A percentile compares a stretch with the other conserved stretches of the same genome.
Evolutionary conservation across 2,113 vertebrate species (phyloP).

Genomic region (Indri indri): DNA sequence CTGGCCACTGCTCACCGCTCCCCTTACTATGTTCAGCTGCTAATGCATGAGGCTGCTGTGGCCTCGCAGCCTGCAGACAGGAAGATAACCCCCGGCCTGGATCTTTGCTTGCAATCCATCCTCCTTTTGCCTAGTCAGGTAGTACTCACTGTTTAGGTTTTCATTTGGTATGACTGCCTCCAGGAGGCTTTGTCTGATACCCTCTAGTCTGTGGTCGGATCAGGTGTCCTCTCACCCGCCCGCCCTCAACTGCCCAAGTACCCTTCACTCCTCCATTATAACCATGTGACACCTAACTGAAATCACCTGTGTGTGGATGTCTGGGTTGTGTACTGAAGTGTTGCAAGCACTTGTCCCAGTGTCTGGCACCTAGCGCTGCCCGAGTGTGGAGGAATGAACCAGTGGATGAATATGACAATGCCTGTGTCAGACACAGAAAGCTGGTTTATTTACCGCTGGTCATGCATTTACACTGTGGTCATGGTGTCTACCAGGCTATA

Average conservation of each 20-base stretch:
- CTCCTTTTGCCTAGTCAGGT: background rate
- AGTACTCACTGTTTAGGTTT: background rate
- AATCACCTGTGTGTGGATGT: background rate
- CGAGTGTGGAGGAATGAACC: background rate
- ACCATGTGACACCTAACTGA: background rate
- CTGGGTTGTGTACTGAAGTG: background rate
- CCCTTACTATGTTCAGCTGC: background rate
- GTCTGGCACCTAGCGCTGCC: background rate
- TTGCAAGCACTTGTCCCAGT: background rate
- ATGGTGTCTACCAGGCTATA: background rate
- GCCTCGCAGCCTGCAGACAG: background rate
- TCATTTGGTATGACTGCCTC: background rate
- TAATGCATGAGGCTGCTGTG: background rate
- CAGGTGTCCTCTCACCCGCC: background rate
- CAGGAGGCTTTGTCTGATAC: background rate
- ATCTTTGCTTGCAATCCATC: background rate
- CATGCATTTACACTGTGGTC: background rate
- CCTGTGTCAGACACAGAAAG: background rate
- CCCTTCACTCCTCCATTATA: background rate
- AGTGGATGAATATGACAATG: background rate
- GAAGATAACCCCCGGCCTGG: background rate
- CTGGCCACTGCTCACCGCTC: rapidly evolving
- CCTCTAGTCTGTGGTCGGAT: background rate
- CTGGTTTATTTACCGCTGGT: background rate
- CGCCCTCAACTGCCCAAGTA: no score